Percentiles rank a stretch among this genome's conserved stretches.
phyloP scores from a whole-genome alignment of 2,797 vertebrate genomes.

The Paedocypris micromegethes region DNA sequence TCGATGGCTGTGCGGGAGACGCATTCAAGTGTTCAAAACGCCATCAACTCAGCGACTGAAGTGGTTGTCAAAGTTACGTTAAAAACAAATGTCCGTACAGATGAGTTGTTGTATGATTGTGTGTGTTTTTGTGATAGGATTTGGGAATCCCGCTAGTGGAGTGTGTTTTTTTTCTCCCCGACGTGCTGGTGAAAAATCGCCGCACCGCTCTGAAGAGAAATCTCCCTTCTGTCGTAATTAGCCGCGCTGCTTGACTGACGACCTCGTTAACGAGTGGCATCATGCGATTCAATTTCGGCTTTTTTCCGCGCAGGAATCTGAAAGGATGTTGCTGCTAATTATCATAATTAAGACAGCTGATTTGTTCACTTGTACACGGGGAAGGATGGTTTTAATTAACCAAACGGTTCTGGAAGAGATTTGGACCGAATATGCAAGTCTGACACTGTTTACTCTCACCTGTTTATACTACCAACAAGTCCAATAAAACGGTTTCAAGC shows the following conservation, averaged over 20 bases:
- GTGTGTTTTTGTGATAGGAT: neutral
- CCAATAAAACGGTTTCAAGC: slow-evolving; percentile 26
- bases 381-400: slow-evolving; percentile 41
- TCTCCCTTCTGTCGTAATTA: slow-evolving; percentile 60
- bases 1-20: neutral
- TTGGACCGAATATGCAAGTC: slow-evolving; percentile 18
- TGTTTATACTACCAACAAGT: slow-evolving; percentile 28
- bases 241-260: slow-evolving; percentile 67
- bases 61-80: slow-evolving; percentile 1
- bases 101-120: neutral
- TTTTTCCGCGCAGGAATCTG: slow-evolving; percentile 69
- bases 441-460: slow-evolving; percentile 24
- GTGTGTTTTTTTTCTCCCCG: slow-evolving; percentile 3
- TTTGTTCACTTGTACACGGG: slow-evolving; percentile 54
- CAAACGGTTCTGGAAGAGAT: slow-evolving; percentile 35
- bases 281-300: slow-evolving; percentile 56
- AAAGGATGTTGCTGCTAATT: slow-evolving; percentile 71
- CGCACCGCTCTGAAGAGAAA: slow-evolving; percentile 26
- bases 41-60: neutral
- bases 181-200: slow-evolving; percentile 28
- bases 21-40: slow-evolving; percentile 6
- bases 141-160: neutral
- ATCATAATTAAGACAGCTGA: slow-evolving; percentile 70
- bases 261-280: slow-evolving; percentile 67
- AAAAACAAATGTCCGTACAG: slow-evolving; percentile 4